Base-by-base conservation (phyloP, 2,797 vertebrate genomes). In the Coracias cyanogaster region DNA sequence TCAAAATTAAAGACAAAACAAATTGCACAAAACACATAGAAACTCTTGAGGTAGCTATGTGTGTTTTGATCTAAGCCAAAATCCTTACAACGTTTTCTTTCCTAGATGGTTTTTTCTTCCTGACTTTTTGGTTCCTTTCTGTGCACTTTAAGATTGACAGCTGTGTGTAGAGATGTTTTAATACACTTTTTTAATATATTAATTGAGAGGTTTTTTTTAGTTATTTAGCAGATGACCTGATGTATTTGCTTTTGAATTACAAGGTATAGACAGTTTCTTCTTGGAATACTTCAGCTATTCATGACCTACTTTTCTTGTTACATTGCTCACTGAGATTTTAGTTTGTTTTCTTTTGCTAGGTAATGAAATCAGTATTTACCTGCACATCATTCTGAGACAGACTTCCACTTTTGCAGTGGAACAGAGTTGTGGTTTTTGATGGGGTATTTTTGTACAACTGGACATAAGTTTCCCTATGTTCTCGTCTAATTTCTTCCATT, bases 381-480 rank as follows among this genome's bases (percentile, higher is more conserved):
- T 41, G 62, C 20, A 39, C 6, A 19, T 70, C 0, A 48, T 70
- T 74, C 35, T 51, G 35, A 82, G 7, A 39, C 18, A 33, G 29
- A 21, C 10, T 80, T 92, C 22, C 37, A 31, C 1, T 4, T 55
- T 26, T 73, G 9, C 25, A 52, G 10, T 37, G 18, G 18, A 60
- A 26, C 4, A 43, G 21, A 49, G 3, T 26, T 82, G 12, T 73
- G 24, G 12, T 24, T 73, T 73, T 72, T 62, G 25, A 7, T 5
- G 4, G 2, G 0, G 0, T 55, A 22, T 25, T 41, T 61, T 65
- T 8, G 1, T 69, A 24, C 3, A 2, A 35, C 0, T 46, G 21
- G 58, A 49, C 10, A 26, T 64, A 54, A 8, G 4, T 86, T 87
- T 77, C 21, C 21, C 18, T 82, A 2, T 64, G 2, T 8, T 70